Conservation (phyloP, 2,113 vertebrate species). For the Cathartes aura region DNA sequence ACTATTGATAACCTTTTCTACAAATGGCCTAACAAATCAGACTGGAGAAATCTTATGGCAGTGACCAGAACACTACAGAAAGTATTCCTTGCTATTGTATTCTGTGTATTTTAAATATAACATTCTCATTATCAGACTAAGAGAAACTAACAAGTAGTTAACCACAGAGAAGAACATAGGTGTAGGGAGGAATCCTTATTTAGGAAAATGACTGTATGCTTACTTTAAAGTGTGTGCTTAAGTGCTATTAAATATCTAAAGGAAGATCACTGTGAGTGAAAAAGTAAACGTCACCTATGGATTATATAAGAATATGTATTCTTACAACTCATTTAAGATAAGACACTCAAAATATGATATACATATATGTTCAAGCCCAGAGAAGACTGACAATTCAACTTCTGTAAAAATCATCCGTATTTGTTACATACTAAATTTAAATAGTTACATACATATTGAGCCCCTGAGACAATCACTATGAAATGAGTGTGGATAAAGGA, state of each 20-base stretch:
- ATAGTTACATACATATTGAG: background rate
- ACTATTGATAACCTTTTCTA: background rate
- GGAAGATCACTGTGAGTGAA: background rate
- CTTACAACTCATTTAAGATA: background rate
- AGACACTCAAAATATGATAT: background rate
- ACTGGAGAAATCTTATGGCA: background rate
- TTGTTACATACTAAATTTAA: background rate
- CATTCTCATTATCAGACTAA: background rate
- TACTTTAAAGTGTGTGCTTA: background rate
- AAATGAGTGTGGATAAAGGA: background rate
- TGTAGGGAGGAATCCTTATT: background rate
- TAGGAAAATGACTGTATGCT: background rate
- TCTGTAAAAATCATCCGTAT: background rate
- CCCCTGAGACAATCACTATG: background rate
- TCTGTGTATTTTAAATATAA: background rate
- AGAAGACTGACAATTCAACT: conserved; percentile 26
- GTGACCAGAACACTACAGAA: background rate
- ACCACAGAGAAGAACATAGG: background rate
- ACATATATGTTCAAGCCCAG: background rate
- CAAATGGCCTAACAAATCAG: background rate
- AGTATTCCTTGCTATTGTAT: background rate
- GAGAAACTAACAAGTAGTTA: background rate
- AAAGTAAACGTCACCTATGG: background rate
- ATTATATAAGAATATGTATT: background rate
- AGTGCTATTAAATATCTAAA: background rate